Evolutionary conservation across 2,797 vertebrate genomes (phyloP), one percentile per base, ranked within the genome.

Genomic region (Gymnothorax reevesii): DNA sequence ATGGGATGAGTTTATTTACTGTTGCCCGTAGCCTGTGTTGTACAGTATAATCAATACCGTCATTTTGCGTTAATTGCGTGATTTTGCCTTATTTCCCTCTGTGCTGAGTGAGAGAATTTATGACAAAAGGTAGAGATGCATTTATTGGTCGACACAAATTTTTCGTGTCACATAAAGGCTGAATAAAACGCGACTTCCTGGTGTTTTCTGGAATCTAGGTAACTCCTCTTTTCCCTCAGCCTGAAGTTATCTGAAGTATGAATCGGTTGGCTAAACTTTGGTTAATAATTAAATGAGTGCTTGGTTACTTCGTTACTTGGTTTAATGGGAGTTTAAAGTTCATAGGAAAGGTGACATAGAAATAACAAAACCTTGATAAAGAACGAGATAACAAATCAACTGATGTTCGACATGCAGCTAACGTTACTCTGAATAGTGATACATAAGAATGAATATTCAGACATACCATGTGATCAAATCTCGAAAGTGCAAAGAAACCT

Each of bases 251-350:
- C 22, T 17, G 7, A 55, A n/a, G 49, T 10, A n/a, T 3, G 57
- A 83, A 84, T 83, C 86, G 52, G 73, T 85, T 25, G 33, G 12
- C 83, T 42, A 20, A 83, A 75, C 73, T 57, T 42, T 82, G 22
- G 92, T 94, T 92, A 94, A 94, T 94, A 25, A 93, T 93, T 93
- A 80, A 22, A 80, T 85, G 12, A 25, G 33, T 90, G n/a, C 87
- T 92, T n/a, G n/a, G n/a, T n/a, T n/a, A n/a, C n/a, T n/a, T n/a
- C n/a, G n/a, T 2, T 49, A 25, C 54, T 8, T 69, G 0, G 1
- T 69, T n/a, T n/a, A 85, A 83, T 17, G 15, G 57, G n/a, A 59
- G 83, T 66, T 57, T 84, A 88, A 89, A 90, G 94, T 95, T 95
- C 95, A 95, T 3, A 69, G 60, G 64, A 69, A 69, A 7, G 64